A percentile compares a stretch with the other conserved stretches of the same genome.
phyloP scores from a whole-genome alignment of 1,140 invertebrate species.

The Dolichoris vasculosae region DNA sequence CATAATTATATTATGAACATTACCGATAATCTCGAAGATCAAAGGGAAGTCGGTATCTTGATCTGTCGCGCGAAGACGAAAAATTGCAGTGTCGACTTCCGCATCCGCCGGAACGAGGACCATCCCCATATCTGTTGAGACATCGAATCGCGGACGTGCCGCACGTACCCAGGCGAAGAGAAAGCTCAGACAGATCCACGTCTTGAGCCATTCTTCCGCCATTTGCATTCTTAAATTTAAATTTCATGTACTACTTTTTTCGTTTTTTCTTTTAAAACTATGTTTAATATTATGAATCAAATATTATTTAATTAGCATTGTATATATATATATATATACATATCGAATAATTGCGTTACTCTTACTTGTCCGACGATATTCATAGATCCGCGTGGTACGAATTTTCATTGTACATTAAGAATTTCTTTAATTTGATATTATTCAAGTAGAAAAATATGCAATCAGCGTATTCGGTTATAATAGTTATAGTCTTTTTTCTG shows the following conservation, averaged over 20 bases:
- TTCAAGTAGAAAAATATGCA: too few species aligned
- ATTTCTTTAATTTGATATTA: too few species aligned
- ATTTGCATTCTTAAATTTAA: constrained; percentile 68
- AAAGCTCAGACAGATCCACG: constrained; percentile 71
- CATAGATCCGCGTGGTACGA: too few species aligned
- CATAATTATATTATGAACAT: constrained; percentile 50
- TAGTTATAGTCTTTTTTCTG: too few species aligned
- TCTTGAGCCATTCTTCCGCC: constrained; percentile 69
- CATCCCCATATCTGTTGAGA: constrained; percentile 85
- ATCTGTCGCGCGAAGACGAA: constrained; percentile 89
- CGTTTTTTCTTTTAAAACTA: not conserved
- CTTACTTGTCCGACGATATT: too few species aligned
- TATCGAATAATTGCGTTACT: too few species aligned
- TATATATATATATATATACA: too few species aligned
- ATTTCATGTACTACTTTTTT: not conserved
- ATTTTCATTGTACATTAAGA: too few species aligned
- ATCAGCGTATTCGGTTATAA: too few species aligned
- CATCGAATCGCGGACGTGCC: constrained; percentile 86
- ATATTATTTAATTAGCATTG: too few species aligned
- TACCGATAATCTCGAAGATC: constrained; percentile 85
- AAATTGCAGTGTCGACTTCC: constrained; percentile 87
- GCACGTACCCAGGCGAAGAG: constrained; percentile 67
- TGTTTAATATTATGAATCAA: too few species aligned
- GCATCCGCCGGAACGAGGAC: constrained; percentile 88
- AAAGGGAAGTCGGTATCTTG: constrained; percentile 91